Base-by-base conservation (phyloP, 1,140 invertebrate species). In the Papilio xuthus region DNA sequence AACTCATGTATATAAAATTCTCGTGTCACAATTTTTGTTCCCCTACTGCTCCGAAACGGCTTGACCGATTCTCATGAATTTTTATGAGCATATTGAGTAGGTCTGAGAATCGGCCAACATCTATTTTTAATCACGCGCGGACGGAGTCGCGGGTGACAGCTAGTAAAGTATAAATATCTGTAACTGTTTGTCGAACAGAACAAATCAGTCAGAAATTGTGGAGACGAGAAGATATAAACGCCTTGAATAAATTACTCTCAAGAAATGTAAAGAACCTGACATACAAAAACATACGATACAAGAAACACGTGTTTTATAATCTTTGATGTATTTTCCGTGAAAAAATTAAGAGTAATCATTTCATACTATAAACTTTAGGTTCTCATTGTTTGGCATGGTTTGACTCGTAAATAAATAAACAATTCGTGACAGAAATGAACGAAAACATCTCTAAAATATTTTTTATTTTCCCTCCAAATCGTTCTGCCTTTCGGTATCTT, bases 181-280 rank as follows among this genome's bases (percentile, higher is more conserved):
- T 20, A 41, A 71, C 28, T 71, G 37, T 71, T 71, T 20, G n/a
- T n/a, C n/a, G n/a, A n/a, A n/a, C n/a, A n/a, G n/a, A n/a, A n/a
- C n/a, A n/a, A n/a, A n/a, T n/a, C n/a, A n/a, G n/a, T n/a, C n/a
- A n/a, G n/a, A n/a, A n/a, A n/a, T n/a, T n/a, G n/a, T n/a, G n/a
- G n/a, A n/a, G n/a, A n/a, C n/a, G 23, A 67, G 6, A 10, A 56
- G 50, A 18, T 56, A 56, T 56, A n/a, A 56, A 56, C n/a, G n/a
- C 13, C 7, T n/a, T 18, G 53, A 23, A 60, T 60, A 23, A 60
- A 60, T 60, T 9, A 23, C 20, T 26, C 53, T 23, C 20, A 26
- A 60, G 53, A 60, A 60, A 23, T 60, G 20, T 60, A 60, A 60
- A 23, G 53, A 60, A 60, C 53, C 20, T 60, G 53, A 60, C 53